phyloP scores from a whole-genome alignment of 35 echinoderm and acorn worm genomes.

The Ophiothrix spiculata region DNA sequence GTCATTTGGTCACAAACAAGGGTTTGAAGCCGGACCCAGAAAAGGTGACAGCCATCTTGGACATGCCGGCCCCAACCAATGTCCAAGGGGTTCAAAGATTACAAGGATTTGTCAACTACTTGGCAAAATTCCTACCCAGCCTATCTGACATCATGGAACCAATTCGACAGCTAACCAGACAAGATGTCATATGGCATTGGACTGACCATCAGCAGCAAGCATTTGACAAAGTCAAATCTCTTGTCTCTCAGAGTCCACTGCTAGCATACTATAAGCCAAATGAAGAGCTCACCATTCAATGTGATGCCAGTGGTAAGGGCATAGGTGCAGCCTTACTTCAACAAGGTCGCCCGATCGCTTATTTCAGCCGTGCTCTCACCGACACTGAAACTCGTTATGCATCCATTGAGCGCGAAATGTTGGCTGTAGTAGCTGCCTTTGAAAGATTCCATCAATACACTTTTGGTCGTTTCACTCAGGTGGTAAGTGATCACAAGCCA shows the following conservation, averaged over 20 bases:
- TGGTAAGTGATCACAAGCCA: slow-evolving; percentile 26
- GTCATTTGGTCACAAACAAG: slow-evolving; percentile 33
- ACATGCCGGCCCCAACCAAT: slow-evolving; percentile 30
- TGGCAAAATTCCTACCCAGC: slow-evolving; percentile 41
- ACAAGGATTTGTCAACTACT: slow-evolving; percentile 39
- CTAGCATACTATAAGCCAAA: slow-evolving; percentile 22
- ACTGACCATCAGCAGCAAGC: slow-evolving; percentile 3
- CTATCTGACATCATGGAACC: slow-evolving; percentile 22
- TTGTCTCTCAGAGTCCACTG: slow-evolving; percentile 22
- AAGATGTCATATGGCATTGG: slow-evolving; percentile 29
- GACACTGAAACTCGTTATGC: slow-evolving; percentile 34
- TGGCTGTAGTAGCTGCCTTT: slow-evolving; percentile 18
- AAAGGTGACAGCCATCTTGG: slow-evolving; percentile 25
- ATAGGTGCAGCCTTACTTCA: slow-evolving; percentile 22
- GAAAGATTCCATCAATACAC: slow-evolving; percentile 32
- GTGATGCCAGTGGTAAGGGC: not conserved
- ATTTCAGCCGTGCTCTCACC: slow-evolving; percentile 22
- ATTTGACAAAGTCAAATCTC: slow-evolving; percentile 18
- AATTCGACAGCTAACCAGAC: slow-evolving; percentile 24
- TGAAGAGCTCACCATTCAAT: not conserved
- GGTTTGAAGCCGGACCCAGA: slow-evolving; percentile 58
- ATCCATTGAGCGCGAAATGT: slow-evolving; percentile 36
- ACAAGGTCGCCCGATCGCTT: slow-evolving; percentile 22
- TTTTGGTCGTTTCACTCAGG: not conserved
- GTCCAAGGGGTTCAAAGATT: slow-evolving; percentile 16